phyloP scores from a whole-genome alignment of 1,140 invertebrate genomes.

The Goniozus legneri region DNA sequence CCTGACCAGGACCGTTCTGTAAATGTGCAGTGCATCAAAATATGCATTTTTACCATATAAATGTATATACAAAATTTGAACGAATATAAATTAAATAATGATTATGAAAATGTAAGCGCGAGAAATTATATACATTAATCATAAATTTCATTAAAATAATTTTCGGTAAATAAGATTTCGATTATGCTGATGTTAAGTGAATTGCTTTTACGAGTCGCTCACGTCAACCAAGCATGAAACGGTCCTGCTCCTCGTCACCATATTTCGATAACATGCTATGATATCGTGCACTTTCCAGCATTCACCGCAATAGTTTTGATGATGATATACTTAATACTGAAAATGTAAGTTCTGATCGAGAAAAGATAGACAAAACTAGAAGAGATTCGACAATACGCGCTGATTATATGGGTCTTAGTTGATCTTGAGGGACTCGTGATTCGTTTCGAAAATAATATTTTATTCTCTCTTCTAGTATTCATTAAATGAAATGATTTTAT shows the following conservation, averaged over 20 bases:
- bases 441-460: not conserved
- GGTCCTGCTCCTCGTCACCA: slow-evolving; percentile 18
- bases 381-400: slow-evolving; percentile 9
- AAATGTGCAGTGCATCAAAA: too few species aligned
- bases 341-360: slow-evolving; percentile 14
- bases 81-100: not conserved
- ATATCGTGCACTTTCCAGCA: slow-evolving; percentile 43
- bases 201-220: slow-evolving; percentile 8
- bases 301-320: slow-evolving; percentile 24
- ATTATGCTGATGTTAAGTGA: too few species aligned
- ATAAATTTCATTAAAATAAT: too few species aligned
- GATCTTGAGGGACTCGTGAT: slow-evolving; percentile 7
- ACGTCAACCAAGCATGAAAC: slow-evolving; percentile 19
- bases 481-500: not conserved
- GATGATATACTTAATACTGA: slow-evolving; percentile 5
- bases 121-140: too few species aligned
- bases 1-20: slow-evolving; percentile 26
- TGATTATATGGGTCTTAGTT: slow-evolving; percentile 6
- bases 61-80: too few species aligned
- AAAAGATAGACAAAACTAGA: slow-evolving; percentile 22
- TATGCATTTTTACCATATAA: too few species aligned
- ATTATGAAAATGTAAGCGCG: not conserved
- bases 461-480: slow-evolving; percentile 11
- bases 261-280: slow-evolving; percentile 31
- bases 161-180: too few species aligned